Conservation (phyloP, 2,113 vertebrate species). For the Gobius niger region DNA sequence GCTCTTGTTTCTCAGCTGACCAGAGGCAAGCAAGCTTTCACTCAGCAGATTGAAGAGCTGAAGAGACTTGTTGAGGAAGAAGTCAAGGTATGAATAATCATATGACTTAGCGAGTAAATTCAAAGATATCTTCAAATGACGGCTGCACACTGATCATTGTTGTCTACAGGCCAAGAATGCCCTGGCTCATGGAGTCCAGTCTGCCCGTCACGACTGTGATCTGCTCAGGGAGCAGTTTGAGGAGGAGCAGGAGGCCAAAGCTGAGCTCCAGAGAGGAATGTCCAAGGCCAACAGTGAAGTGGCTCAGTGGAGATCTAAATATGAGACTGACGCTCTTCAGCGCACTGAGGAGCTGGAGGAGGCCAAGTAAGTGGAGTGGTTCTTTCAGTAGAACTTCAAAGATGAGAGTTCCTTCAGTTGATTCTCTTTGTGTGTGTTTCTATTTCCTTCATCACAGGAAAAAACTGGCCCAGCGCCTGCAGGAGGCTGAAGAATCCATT, state of each 20-base stretch:
- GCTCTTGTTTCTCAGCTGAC: slow-evolving; percentile 77
- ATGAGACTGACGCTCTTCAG: too few species aligned
- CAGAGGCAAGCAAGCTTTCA: too few species aligned
- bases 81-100: slow-evolving; percentile 63
- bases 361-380: slow-evolving; percentile 43
- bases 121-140: too few species aligned
- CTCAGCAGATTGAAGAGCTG: too few species aligned
- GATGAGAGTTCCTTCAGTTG: too few species aligned
- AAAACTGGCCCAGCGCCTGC: slow-evolving; percentile 75
- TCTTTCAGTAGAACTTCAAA: neutral
- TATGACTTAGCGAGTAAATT: slow-evolving; percentile 78
- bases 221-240: too few species aligned
- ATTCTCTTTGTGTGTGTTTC: neutral
- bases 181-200: slow-evolving; percentile 78
- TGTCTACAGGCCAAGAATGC: neutral
- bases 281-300: too few species aligned
- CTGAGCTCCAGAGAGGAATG: too few species aligned
- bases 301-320: too few species aligned
- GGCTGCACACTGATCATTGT: neutral
- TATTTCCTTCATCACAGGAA: slow-evolving; percentile 42
- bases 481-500: slow-evolving; percentile 76
- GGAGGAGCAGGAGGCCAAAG: too few species aligned
- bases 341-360: too few species aligned
- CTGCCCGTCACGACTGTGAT: slow-evolving; percentile 78
- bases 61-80: too few species aligned